Base-by-base conservation (phyloP, 2,797 vertebrate genomes). In the Synaphobranchus kaupii region DNA sequence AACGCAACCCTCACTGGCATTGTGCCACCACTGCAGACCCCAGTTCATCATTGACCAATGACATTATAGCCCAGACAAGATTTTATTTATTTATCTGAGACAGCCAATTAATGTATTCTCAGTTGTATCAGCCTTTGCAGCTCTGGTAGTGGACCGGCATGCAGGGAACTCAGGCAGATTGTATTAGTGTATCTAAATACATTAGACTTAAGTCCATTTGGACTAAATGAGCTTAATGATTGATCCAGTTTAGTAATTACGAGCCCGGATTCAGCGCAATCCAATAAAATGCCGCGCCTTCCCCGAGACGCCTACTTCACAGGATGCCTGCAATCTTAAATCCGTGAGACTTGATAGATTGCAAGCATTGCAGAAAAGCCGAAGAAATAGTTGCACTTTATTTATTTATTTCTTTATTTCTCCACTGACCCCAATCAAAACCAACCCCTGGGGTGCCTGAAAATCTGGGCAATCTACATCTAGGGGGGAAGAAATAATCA, bases 161-260 rank as follows among this genome's bases (percentile, higher is more conserved):
- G 22, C 6, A 47, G 39, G 22, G 13, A 47, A 80, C 34, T 22
- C 17, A 47, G 31, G 76, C 78, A 81, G 78, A 81, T 81, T 81
- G 44, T n/a, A 48, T n/a, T 12, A 50, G 78, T 50, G 78, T 48
- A n/a, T 44, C 25, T 48, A 50, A 81, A 81, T 81, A 50, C 44
- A 81, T 81, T 48, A 50, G 73, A 50, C 44, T 25, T 81, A 81
- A 48, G 78, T 48, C 44, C 47, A 81, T 80, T 80, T 80, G 78
- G 78, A 81, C 78, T 25, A 81, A 81, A 48, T 81, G 44, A 81
- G 44, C 20, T 81, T 81, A 81, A 50, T 48, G 78, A 48, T 80
- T 47, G 76, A 80, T 81, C 78, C 20, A n/a, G 39, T 50, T 81
- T 81, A 48, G 44, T 50, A 81, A 81, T 81, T 81, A 81, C 15